These are phyloP conservation scores for Macrochelys suwanniensis DNA, from an alignment of 2,797 vertebrate species.

Conservation along the genomic window DNA sequence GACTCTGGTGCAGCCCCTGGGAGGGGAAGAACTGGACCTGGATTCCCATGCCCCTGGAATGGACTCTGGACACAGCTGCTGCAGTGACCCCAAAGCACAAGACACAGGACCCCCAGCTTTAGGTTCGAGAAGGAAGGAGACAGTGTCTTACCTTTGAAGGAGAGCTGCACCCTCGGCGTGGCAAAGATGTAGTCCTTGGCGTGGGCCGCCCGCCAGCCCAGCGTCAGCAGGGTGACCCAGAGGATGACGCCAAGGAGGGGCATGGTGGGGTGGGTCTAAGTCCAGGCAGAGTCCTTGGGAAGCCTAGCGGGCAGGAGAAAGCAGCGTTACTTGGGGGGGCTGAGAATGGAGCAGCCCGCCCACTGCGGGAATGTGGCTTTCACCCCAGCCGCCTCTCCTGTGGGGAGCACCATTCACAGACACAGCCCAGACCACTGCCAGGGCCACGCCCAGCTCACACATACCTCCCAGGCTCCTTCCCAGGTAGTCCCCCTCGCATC, in stretches of 20 bases:
- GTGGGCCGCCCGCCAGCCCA: constrained; percentile 80
- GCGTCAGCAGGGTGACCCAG: constrained; percentile 80
- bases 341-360: neutral
- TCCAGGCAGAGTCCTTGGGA: constrained; percentile 10
- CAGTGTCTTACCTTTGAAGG: constrained; percentile 83
- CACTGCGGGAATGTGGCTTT: neutral
- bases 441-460: neutral
- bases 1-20: neutral
- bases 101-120: neutral
- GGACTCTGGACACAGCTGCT: neutral
- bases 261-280: constrained; percentile 75
- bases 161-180: constrained; percentile 81
- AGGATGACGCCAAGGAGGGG: constrained; percentile 78
- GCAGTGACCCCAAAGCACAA: neutral
- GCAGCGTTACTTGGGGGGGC: neutral
- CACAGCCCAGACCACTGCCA: neutral
- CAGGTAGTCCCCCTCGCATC: neutral
- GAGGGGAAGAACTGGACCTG: neutral
- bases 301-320: constrained; percentile 64
- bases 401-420: neutral
- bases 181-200: constrained; percentile 76
- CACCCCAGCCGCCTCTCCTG: neutral
- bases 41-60: neutral
- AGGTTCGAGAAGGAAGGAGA: neutral
- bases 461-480: neutral